A percentile compares a stretch with the other conserved stretches of the same genome.
Conservation (phyloP, 2,797 vertebrate species). For the Muscicapa comitata region DNA sequence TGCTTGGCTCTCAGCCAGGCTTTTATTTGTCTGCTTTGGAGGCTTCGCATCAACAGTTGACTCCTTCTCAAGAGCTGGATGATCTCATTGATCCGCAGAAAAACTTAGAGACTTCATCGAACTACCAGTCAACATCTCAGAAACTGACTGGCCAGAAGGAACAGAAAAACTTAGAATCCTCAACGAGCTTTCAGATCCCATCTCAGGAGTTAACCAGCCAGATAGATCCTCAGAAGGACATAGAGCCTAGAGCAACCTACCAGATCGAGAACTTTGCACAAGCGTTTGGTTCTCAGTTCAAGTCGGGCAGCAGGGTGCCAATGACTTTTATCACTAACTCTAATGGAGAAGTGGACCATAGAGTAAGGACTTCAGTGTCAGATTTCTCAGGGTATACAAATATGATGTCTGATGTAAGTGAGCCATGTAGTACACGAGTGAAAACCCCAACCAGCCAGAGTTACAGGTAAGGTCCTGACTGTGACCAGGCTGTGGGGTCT, state of each 20-base stretch:
- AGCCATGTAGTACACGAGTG: slow-evolving; percentile 98
- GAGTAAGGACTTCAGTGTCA: slow-evolving; percentile 96
- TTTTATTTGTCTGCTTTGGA: slow-evolving; percentile 93
- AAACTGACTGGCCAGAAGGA: slow-evolving; percentile 90
- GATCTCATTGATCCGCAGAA: slow-evolving; percentile 96
- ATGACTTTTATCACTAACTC: slow-evolving; percentile 90
- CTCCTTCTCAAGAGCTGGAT: slow-evolving; percentile 97
- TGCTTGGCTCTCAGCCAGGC: slow-evolving; percentile 89
- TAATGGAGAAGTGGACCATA: slow-evolving; percentile 91
- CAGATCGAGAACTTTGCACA: slow-evolving; percentile 99
- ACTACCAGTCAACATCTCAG: slow-evolving; percentile 88
- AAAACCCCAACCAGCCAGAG: slow-evolving; percentile 99
- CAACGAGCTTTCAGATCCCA: slow-evolving; percentile 84
- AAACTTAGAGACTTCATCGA: slow-evolving; percentile 83
- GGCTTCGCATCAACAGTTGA: slow-evolving; percentile 94
- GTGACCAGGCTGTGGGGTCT: slow-evolving; percentile 79
- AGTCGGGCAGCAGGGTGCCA: slow-evolving; percentile 94
- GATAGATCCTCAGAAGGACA: slow-evolving; percentile 89
- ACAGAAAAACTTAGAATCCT: slow-evolving; percentile 82
- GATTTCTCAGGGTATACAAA: slow-evolving; percentile 99
- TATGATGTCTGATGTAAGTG: slow-evolving; percentile 98
- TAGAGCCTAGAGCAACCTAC: slow-evolving; percentile 88
- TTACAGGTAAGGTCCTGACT: slow-evolving; percentile 93
- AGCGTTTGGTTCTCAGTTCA: slow-evolving; percentile 98
- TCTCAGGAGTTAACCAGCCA: slow-evolving; percentile 89